These are phyloP conservation scores for Acleris laterana DNA, from an alignment of 2,888 invertebrate species.

Conservation along the genomic window DNA sequence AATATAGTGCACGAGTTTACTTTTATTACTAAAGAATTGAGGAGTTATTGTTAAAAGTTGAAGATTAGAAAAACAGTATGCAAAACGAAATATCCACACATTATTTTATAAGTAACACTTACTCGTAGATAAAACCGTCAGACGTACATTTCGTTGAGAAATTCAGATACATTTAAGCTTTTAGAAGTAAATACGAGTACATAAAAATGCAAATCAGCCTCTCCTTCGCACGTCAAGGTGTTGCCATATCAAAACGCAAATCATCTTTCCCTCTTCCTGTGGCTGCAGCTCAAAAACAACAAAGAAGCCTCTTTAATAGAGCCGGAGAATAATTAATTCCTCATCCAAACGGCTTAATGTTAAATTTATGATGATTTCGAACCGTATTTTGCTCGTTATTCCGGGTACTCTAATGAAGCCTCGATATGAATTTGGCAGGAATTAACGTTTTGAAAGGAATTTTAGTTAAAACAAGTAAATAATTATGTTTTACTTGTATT, in stretches of 20 bases:
- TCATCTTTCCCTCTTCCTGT: not conserved
- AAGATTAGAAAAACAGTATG: too few species aligned
- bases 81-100: too few species aligned
- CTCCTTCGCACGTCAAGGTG: not conserved
- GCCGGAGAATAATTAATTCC: slow-evolving; percentile 12
- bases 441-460: slow-evolving; percentile 10
- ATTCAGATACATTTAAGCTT: too few species aligned
- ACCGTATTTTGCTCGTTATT: slow-evolving; percentile 3
- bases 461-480: not conserved
- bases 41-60: too few species aligned
- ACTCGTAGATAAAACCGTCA: too few species aligned
- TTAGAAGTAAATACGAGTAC: too few species aligned
- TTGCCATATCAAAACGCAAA: not conserved
- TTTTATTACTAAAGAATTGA: too few species aligned
- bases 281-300: not conserved
- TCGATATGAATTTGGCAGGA: slow-evolving; percentile 15
- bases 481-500: too few species aligned
- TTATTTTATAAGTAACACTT: too few species aligned
- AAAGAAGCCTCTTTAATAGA: not conserved
- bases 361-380: slow-evolving; percentile 26
- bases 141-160: too few species aligned
- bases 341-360: slow-evolving; percentile 15
- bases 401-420: slow-evolving; percentile 18
- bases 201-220: not conserved
- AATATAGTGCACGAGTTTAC: too few species aligned